Evolutionary conservation across 2,888 invertebrate genomes (phyloP).

Genomic region (Micoletzkya japonica): DNA sequence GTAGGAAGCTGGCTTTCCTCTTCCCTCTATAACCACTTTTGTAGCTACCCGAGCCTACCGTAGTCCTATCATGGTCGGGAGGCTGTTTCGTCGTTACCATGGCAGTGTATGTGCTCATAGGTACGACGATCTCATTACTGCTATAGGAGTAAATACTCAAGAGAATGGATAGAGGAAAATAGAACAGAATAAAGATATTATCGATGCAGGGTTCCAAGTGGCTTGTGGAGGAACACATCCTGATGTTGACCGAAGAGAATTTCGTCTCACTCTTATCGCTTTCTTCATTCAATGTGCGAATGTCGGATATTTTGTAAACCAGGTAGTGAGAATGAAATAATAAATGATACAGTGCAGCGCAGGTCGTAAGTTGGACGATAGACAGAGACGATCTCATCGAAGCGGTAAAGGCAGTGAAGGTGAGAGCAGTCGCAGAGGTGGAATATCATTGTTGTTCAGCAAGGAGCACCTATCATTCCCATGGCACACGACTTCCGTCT

Average conservation of each 20-base stretch:
- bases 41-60: slow-evolving; percentile 10
- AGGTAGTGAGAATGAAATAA: too few relatives aligned
- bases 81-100: slow-evolving; percentile 6
- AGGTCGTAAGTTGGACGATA: too few relatives aligned
- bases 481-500: neutral
- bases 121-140: neutral
- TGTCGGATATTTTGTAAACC: slow-evolving; percentile 1
- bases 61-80: neutral
- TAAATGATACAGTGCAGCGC: too few relatives aligned
- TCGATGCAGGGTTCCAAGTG: slow-evolving; percentile 8
- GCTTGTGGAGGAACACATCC: slow-evolving; percentile 6
- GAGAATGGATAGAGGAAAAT: neutral
- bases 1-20: neutral
- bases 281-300: neutral
- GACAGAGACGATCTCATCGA: too few relatives aligned
- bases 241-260: slow-evolving; percentile 11
- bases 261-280: slow-evolving; percentile 8
- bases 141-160: neutral
- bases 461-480: slow-evolving; percentile 3
- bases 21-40: neutral
- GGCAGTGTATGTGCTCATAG: slow-evolving; percentile 8
- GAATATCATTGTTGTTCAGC: too few relatives aligned
- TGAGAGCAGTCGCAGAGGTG: too few relatives aligned
- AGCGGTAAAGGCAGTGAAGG: too few relatives aligned
- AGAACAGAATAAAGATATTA: neutral